Evolutionary conservation across 2,888 invertebrate genomes (phyloP).

Genomic region (Zaprionus bogoriensis): DNA sequence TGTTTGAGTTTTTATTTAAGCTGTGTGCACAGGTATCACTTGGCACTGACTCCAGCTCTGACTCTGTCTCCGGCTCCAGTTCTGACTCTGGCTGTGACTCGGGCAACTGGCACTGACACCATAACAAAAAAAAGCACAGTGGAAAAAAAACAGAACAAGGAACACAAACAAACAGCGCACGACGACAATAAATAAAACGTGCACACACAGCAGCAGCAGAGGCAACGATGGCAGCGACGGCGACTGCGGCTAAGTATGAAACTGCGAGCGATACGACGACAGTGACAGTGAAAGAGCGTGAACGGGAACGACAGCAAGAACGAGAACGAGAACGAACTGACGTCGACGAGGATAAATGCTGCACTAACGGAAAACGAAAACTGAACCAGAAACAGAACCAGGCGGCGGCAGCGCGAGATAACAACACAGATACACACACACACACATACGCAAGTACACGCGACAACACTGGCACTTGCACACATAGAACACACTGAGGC

Average conservation of each 20-base stretch:
- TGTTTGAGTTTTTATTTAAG: constrained; percentile 65
- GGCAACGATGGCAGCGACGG: constrained; percentile 1
- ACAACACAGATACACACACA: constrained; percentile 32
- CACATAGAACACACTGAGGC: neutral
- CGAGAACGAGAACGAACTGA: constrained; percentile 58
- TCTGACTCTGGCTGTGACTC: constrained; percentile 24
- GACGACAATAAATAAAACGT: constrained; percentile 63
- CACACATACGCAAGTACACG: constrained; percentile 3
- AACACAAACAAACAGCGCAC: constrained; percentile 52
- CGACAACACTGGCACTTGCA: constrained; percentile 12
- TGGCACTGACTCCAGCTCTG: constrained; percentile 38
- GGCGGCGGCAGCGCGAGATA: constrained; percentile 39
- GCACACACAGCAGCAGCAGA: constrained; percentile 54
- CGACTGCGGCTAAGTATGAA: neutral
- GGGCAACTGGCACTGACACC: constrained; percentile 46
- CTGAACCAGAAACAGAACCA: constrained; percentile 61
- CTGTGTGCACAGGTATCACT: constrained; percentile 47
- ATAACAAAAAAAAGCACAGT: constrained; percentile 45
- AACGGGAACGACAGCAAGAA: no score
- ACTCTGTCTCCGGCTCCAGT: constrained; percentile 43
- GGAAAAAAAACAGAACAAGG: neutral
- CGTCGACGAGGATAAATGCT: constrained; percentile 67
- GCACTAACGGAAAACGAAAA: constrained; percentile 67
- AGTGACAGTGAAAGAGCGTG: constrained; percentile 49
- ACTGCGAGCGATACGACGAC: constrained; percentile 22